Conservation (phyloP, 2,113 vertebrate species). For the Tyto alba region DNA sequence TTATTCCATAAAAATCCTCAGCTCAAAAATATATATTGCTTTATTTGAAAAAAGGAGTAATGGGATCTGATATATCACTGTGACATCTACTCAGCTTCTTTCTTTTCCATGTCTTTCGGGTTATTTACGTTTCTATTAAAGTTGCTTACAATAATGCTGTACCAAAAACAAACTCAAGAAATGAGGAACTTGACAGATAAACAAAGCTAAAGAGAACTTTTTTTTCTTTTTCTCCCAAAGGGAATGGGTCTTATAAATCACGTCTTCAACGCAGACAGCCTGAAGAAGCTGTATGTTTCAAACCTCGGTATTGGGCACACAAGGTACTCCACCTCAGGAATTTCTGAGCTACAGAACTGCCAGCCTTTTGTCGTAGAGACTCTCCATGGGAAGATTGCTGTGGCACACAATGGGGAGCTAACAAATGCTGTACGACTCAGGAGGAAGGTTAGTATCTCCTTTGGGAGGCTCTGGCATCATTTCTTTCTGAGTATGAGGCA, state of each 20-base stretch:
- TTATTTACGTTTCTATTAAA: neutral
- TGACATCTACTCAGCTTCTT: neutral
- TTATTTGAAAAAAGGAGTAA: neutral
- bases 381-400: constrained; percentile 93
- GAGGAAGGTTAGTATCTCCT: constrained; percentile 76
- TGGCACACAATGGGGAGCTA: constrained; percentile 95
- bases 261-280: constrained; percentile 86
- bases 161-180: neutral
- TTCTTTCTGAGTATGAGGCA: neutral
- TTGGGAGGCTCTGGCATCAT: neutral
- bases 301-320: constrained; percentile 97
- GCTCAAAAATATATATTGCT: neutral
- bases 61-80: neutral
- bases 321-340: constrained; percentile 92
- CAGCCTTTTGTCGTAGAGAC: constrained; percentile 98
- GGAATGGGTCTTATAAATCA: constrained; percentile 95
- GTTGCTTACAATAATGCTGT: neutral
- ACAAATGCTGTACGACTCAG: constrained; percentile 85
- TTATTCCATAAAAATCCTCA: neutral
- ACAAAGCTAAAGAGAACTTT: neutral
- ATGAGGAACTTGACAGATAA: neutral
- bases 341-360: constrained; percentile 95
- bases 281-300: constrained; percentile 87
- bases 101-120: neutral
- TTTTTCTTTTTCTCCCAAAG: constrained; percentile 66